Evolutionary conservation across 2,797 vertebrate species (phyloP).

Genomic region (Furcifer pardalis): DNA sequence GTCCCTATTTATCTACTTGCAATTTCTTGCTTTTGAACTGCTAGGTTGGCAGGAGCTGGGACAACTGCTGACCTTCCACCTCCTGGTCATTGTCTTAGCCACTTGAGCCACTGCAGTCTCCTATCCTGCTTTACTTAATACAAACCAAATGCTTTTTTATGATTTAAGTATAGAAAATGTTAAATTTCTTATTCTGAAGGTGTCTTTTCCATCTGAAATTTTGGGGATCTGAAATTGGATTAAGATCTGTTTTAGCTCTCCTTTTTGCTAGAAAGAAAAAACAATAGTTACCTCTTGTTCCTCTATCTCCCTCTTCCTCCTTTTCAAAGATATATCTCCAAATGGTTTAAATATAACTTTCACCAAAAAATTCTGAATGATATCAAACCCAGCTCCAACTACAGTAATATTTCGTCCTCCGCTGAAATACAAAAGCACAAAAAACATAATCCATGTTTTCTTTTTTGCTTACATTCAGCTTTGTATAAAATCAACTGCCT

Average conservation of each 20-base stretch:
- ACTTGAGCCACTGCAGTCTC: too few relatives aligned
- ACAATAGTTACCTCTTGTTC: constrained; percentile 54
- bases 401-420: constrained; percentile 92
- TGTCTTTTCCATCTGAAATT: too few relatives aligned
- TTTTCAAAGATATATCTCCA: constrained; percentile 59
- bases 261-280: neutral
- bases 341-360: constrained; percentile 73
- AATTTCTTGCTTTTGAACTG: too few relatives aligned
- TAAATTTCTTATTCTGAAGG: too few relatives aligned
- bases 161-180: too few relatives aligned
- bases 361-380: constrained; percentile 80
- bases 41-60: too few relatives aligned
- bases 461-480: neutral
- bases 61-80: too few relatives aligned
- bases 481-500: neutral
- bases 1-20: too few relatives aligned
- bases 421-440: constrained; percentile 74
- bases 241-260: neutral
- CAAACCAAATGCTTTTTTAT: too few relatives aligned
- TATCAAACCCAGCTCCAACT: constrained; percentile 87
- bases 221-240: constrained; percentile 11
- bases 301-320: constrained; percentile 42
- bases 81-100: too few relatives aligned
- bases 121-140: too few relatives aligned
- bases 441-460: constrained; percentile 26